Percentiles rank a stretch among this genome's conserved stretches.
Evolutionary conservation across 2,797 vertebrate species (phyloP).

Genomic region (Okamejei kenojei): DNA sequence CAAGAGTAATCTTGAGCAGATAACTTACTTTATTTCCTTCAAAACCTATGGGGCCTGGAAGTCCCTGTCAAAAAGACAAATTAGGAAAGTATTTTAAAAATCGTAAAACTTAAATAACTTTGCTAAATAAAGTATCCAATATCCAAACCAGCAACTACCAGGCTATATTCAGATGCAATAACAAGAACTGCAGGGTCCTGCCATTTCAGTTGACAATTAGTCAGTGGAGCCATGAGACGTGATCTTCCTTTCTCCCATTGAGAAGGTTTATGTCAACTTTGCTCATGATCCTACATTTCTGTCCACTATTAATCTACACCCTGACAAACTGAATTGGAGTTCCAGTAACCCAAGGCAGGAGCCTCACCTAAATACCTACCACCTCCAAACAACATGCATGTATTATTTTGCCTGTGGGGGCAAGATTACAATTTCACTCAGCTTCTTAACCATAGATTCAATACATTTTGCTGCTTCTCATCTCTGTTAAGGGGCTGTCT

Average conservation of each 20-base stretch:
- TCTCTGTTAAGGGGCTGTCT: too few species aligned
- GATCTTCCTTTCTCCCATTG: background rate
- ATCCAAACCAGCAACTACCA: background rate
- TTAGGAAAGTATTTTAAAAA: background rate
- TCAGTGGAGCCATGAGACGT: background rate
- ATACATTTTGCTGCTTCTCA: too few species aligned
- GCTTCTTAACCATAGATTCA: too few species aligned
- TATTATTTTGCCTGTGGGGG: too few species aligned
- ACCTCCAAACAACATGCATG: too few species aligned
- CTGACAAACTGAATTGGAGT: background rate
- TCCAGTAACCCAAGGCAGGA: background rate
- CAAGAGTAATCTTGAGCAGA: background rate
- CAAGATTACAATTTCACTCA: too few species aligned
- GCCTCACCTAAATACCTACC: too few species aligned
- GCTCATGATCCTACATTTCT: background rate
- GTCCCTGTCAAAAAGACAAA: constrained; percentile 58
- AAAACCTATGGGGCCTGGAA: constrained; percentile 61
- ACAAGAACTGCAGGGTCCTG: background rate
- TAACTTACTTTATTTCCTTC: constrained; percentile 72
- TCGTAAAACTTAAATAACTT: background rate
- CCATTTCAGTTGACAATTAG: background rate
- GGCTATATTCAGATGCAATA: background rate
- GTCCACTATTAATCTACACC: background rate
- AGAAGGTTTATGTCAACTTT: background rate
- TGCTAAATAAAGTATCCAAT: background rate